Percentiles rank a stretch among this genome's conserved stretches.
These are phyloP conservation scores for Lomographa bimaculata DNA, from an alignment of 2,888 invertebrate genomes.

Conservation along the genomic window DNA sequence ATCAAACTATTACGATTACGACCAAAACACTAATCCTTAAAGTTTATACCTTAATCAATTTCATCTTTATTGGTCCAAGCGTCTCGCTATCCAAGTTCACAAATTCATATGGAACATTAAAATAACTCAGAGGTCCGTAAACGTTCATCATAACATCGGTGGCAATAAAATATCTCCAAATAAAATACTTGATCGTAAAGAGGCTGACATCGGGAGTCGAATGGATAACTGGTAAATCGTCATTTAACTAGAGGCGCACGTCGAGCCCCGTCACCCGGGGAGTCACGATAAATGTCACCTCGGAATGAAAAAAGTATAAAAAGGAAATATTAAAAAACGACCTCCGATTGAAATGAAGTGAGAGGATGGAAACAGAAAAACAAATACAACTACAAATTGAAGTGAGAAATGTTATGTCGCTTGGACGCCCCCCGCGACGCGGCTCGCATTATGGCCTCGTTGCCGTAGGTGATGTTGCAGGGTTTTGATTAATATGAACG, in stretches of 20 bases:
- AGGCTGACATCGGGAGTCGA: constrained; percentile 73
- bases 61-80: constrained; percentile 53
- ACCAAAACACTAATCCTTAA: constrained; percentile 32
- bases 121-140: constrained; percentile 64
- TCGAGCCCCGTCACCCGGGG: constrained; percentile 67
- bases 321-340: constrained; percentile 58
- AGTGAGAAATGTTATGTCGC: constrained; percentile 78
- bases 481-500: constrained; percentile 64
- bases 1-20: constrained; percentile 25
- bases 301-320: constrained; percentile 74
- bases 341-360: constrained; percentile 71
- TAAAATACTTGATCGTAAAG: constrained; percentile 78
- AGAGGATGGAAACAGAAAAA: constrained; percentile 67
- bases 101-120: constrained; percentile 67
- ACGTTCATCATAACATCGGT: constrained; percentile 77
- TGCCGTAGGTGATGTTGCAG: constrained; percentile 54
- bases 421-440: constrained; percentile 64
- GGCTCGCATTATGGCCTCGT: constrained; percentile 40
- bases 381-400: constrained; percentile 73
- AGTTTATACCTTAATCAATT: constrained; percentile 61
- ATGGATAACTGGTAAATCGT: constrained; percentile 75
- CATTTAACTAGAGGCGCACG: constrained; percentile 67
- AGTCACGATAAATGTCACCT: constrained; percentile 78
- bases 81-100: constrained; percentile 55
- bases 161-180: constrained; percentile 76